Evolutionary conservation across 2,113 vertebrate species (phyloP).

Genomic region (Varanus salvator): DNA sequence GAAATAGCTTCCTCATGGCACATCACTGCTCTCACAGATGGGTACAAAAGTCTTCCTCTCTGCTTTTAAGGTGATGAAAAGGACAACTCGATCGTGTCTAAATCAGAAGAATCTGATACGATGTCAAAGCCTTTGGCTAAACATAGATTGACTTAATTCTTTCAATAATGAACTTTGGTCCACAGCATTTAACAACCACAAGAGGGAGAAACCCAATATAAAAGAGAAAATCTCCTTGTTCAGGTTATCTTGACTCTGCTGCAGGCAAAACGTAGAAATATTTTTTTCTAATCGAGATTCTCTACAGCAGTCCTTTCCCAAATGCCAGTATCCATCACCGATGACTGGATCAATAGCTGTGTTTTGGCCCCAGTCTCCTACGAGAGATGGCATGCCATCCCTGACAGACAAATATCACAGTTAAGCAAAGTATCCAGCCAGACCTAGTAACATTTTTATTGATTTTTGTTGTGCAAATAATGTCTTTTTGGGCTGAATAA

Average conservation of each 20-base stretch:
- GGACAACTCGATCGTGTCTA: conserved; percentile 74
- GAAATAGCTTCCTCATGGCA: background rate
- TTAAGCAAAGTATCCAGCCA: conserved; percentile 90
- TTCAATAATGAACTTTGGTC: conserved; percentile 85
- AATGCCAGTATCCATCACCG: conserved; percentile 97
- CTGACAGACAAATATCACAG: conserved; percentile 99
- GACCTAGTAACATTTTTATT: conserved; percentile 96
- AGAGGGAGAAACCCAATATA: conserved; percentile 81
- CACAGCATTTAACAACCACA: conserved; percentile 79
- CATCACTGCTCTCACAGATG: conserved; percentile 45
- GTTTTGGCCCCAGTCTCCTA: conserved; percentile 95
- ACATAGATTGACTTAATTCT: conserved; percentile 85
- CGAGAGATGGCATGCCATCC: conserved; percentile 96
- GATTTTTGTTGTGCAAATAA: conserved; percentile 98
- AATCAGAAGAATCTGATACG: conserved; percentile 75
- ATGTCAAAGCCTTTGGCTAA: conserved; percentile 83
- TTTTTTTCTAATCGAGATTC: conserved; percentile 88
- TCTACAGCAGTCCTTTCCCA: conserved; percentile 86
- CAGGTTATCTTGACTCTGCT: conserved; percentile 81
- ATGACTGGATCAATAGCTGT: conserved; percentile 98
- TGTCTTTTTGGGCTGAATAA: conserved; percentile 98
- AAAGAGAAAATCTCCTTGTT: conserved; percentile 80
- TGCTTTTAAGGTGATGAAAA: conserved; percentile 76
- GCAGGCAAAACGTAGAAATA: conserved; percentile 85
- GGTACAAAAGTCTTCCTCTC: conserved; percentile 65